Base-by-base conservation (phyloP, 2,888 invertebrate species). In the Protodeltote pygarga region DNA sequence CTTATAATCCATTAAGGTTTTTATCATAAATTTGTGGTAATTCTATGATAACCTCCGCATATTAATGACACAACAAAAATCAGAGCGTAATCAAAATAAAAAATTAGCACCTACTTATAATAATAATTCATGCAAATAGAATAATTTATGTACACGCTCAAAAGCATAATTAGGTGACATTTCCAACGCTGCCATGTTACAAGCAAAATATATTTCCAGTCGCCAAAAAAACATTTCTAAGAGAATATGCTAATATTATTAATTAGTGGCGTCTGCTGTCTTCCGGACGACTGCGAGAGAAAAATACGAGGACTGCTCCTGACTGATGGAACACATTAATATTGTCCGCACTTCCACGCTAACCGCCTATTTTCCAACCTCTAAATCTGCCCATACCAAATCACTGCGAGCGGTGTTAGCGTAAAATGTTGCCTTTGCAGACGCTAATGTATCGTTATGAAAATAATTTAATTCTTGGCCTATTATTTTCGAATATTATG, bases 191-290 rank as follows among this genome's bases (percentile, higher is more conserved):
- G 55, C 68, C 77, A 29, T 47, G 33, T 77, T 73, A 71, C 69
- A 63, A 68, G 55, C 55, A 9, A 67, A 64, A 70, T 71, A 71
- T 73, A 75, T 75, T 68, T 63, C 64, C 46, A 62, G 69, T 54
- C 66, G 62, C 71, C 71, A 79, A 83, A 83, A 82, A 78, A 73
- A 66, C 74, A 65, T 65, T 78, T 81, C 71, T 74, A 77, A 76
- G 79, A 72, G 76, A 85, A 87, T 89, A 91, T 90, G 89, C 86
- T 90, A 89, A 91, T 91, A 81, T 76, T 79, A 85, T 91, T 91
- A 91, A 91, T 91, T 91, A 91, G 87, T 75, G 79, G 79, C 79
- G 82, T 79, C 83, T 74, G 81, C 78, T 80, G 81, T 82, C 83
- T 85, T 83, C 81, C 81, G 81, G 77, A 62, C 61, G 71, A 74